These are phyloP conservation scores for Hyperopisus bebe DNA, from an alignment of 2,113 vertebrate genomes.

Conservation along the genomic window DNA sequence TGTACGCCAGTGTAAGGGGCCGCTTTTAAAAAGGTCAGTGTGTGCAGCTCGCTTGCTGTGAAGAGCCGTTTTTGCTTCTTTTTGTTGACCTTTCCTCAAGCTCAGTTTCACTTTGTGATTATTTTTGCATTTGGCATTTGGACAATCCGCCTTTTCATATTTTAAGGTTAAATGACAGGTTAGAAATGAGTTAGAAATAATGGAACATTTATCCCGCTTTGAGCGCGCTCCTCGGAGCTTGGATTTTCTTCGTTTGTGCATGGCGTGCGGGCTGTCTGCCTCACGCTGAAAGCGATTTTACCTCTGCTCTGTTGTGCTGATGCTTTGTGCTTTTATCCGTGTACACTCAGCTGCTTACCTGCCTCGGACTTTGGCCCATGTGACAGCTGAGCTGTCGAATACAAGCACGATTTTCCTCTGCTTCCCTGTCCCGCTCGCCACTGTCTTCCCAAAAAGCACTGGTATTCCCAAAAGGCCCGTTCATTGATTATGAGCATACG, in stretches of 20 bases:
- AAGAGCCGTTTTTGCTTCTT: not conserved
- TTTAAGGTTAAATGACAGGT: not conserved
- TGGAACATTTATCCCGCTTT: not conserved
- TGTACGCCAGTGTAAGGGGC: not conserved
- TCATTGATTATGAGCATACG: not conserved
- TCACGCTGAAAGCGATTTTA: not conserved
- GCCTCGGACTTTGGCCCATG: not conserved
- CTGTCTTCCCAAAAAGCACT: not conserved
- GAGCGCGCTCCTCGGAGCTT: not conserved
- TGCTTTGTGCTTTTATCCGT: not conserved
- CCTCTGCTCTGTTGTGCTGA: not conserved
- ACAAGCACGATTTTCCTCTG: not conserved
- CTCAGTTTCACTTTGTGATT: not conserved
- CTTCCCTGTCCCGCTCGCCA: not conserved
- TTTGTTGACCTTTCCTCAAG: not conserved
- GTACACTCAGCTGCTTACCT: not conserved
- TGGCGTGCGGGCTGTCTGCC: not conserved
- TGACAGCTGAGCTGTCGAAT: not conserved
- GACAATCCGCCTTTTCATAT: not conserved
- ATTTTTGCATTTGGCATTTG: not conserved
- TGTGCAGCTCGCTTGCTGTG: not conserved
- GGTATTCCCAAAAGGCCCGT: not conserved
- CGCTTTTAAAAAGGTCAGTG: not conserved
- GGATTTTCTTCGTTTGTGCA: not conserved
- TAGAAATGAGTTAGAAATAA: not conserved